Conservation (phyloP, 2,888 invertebrate species). For the Heteropelma amictum region DNA sequence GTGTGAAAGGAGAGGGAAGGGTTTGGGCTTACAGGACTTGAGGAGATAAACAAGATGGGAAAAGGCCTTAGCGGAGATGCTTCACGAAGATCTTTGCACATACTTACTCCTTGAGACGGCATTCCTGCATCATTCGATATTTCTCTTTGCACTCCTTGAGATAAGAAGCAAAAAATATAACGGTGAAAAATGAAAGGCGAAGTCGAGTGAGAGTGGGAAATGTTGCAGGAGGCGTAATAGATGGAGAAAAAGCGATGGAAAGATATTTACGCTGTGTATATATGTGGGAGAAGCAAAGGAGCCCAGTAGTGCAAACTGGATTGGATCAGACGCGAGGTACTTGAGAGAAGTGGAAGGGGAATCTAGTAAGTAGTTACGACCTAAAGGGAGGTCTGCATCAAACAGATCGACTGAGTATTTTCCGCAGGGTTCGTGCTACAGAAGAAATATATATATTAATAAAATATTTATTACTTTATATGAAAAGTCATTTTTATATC, state of each 20-base stretch:
- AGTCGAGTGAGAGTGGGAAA: not conserved
- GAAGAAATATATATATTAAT: too few species aligned
- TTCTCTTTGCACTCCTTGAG: constrained; percentile 1
- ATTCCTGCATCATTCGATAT: constrained; percentile 11
- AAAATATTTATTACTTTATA: too few species aligned
- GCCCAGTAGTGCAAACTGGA: constrained; percentile 38
- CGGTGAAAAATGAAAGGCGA: not conserved
- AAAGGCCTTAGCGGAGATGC: constrained; percentile 3
- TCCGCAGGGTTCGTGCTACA: too few species aligned
- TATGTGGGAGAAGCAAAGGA: not conserved
- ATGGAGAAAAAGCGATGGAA: not conserved
- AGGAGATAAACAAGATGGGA: constrained; percentile 2
- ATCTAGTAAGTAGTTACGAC: constrained; percentile 16
- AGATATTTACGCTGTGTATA: too few species aligned
- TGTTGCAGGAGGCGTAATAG: not conserved
- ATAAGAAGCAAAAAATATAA: constrained; percentile 1
- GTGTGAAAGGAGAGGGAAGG: not conserved
- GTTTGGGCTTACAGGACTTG: not conserved
- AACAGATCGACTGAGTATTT: not conserved
- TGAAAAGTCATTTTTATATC: too few species aligned
- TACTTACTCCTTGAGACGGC: not conserved
- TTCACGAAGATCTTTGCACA: constrained; percentile 3
- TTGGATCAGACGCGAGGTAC: constrained; percentile 21
- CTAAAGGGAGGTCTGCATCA: not conserved
- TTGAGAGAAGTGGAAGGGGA: not conserved